These are phyloP conservation scores for Oasisia sp. DNA, from an alignment of 2,888 invertebrate genomes.

Conservation along the genomic window DNA sequence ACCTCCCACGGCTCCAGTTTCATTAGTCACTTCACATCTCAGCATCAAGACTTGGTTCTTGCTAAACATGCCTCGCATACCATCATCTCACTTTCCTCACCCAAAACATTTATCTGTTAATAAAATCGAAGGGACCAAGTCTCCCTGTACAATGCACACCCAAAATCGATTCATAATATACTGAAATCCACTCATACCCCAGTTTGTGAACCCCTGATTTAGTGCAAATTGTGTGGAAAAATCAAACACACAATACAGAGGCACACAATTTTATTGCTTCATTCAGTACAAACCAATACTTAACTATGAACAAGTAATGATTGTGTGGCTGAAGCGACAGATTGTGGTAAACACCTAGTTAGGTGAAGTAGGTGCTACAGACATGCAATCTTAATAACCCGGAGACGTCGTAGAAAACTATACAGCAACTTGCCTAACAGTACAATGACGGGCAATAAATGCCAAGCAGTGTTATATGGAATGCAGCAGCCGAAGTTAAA, in stretches of 20 bases:
- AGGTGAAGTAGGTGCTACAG: neutral
- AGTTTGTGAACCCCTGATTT: no score
- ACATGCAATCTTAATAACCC: neutral
- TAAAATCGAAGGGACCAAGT: no score
- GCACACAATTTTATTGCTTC: neutral
- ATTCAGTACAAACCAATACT: conserved; percentile 3
- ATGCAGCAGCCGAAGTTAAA: neutral
- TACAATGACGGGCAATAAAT: neutral
- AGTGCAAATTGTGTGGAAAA: neutral
- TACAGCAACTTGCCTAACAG: neutral
- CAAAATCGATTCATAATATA: no score
- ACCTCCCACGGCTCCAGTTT: no score
- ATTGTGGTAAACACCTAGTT: neutral
- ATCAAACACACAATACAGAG: neutral
- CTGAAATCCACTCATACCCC: no score
- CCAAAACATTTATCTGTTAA: no score
- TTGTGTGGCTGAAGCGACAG: neutral
- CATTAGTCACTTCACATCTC: no score
- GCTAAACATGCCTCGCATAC: no score
- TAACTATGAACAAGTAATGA: conserved; percentile 17
- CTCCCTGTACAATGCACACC: no score
- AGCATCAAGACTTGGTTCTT: no score
- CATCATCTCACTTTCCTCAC: no score
- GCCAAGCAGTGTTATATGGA: neutral
- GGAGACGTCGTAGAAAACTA: neutral